These are phyloP conservation scores for Megatriorchis doriae DNA, from an alignment of 2,113 vertebrate genomes.

Conservation along the genomic window DNA sequence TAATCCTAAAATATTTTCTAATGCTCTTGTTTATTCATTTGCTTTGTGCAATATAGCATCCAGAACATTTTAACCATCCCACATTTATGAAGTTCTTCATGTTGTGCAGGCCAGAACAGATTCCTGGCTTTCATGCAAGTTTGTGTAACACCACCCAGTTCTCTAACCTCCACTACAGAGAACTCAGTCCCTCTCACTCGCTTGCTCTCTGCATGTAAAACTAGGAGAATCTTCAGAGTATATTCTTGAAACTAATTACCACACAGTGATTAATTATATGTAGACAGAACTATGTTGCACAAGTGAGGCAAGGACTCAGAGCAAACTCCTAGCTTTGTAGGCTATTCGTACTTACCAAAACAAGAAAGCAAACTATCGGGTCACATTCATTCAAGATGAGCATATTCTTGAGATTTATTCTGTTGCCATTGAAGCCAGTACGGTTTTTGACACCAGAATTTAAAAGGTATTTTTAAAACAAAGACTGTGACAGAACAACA, in stretches of 20 bases:
- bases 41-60: conserved; percentile 68
- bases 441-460: neutral
- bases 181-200: neutral
- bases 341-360: neutral
- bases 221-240: neutral
- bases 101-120: conserved; percentile 66
- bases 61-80: conserved; percentile 63
- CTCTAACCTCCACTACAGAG: conserved; percentile 7
- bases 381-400: neutral
- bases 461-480: conserved; percentile 26
- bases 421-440: neutral
- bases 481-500: conserved; percentile 8
- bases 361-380: neutral
- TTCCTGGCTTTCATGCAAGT: conserved; percentile 53
- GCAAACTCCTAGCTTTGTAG: neutral
- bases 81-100: conserved; percentile 59
- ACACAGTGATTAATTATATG: neutral
- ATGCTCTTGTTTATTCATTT: conserved; percentile 64
- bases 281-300: neutral
- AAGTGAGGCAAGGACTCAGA: neutral
- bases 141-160: conserved; percentile 52
- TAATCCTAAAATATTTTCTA: conserved; percentile 69
- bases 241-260: neutral
- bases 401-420: neutral
- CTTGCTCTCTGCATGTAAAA: neutral